These are phyloP conservation scores for Apocrypta bakeri DNA, from an alignment of 1,140 invertebrate genomes.

Conservation along the genomic window DNA sequence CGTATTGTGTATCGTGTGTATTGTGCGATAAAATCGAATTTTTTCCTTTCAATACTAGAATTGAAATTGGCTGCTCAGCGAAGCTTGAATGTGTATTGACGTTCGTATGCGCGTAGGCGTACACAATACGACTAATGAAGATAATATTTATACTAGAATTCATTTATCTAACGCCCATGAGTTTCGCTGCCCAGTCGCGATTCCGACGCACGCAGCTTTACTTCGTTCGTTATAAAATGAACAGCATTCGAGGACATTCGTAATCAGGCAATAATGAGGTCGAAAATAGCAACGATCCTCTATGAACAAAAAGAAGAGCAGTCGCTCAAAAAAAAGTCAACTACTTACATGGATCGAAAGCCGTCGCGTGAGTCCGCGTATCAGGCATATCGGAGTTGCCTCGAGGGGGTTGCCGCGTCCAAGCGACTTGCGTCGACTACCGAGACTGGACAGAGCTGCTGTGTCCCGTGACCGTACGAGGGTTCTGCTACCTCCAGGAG, in stretches of 20 bases:
- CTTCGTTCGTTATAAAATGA: too few relatives aligned
- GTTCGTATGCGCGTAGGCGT: too few relatives aligned
- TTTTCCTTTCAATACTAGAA: not conserved
- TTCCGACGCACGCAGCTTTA: too few relatives aligned
- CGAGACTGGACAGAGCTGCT: slow-evolving; percentile 66
- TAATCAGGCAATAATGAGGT: too few relatives aligned
- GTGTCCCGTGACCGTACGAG: slow-evolving; percentile 46
- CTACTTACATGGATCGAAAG: slow-evolving; percentile 32
- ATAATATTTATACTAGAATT: too few relatives aligned
- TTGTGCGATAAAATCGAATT: not conserved
- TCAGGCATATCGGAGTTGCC: slow-evolving; percentile 7
- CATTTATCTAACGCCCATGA: too few relatives aligned
- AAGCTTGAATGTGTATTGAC: not conserved
- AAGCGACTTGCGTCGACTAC: slow-evolving; percentile 51
- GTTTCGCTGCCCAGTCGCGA: too few relatives aligned
- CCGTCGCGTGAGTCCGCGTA: not conserved
- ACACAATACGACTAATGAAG: too few relatives aligned
- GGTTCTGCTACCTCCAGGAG: not conserved
- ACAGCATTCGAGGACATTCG: too few relatives aligned
- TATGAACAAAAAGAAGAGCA: too few relatives aligned
- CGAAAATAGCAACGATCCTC: not conserved
- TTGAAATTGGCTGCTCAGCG: not conserved
- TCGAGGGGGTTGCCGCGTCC: not conserved
- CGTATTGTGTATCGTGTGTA: not conserved
- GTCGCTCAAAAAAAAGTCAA: not conserved